Evolutionary conservation across 2,888 invertebrate species (phyloP).

Genomic region (Catocala fraxini): DNA sequence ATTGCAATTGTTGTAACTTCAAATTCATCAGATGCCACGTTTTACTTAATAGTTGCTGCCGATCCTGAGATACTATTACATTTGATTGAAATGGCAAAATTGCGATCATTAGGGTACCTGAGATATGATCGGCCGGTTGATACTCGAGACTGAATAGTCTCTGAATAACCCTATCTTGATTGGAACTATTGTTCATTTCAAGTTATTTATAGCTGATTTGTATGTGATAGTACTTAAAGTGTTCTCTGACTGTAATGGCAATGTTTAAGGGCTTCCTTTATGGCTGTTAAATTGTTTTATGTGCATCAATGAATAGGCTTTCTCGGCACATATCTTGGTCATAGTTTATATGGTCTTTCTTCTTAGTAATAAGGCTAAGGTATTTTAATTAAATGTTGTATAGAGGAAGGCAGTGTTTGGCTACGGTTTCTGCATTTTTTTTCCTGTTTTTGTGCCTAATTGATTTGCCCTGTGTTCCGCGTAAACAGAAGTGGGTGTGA

Average conservation of each 20-base stretch:
- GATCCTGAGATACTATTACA: constrained; percentile 58
- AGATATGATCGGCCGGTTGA: constrained; percentile 53
- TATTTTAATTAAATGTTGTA: too few species aligned
- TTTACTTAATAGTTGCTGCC: constrained; percentile 17
- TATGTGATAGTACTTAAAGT: constrained; percentile 38
- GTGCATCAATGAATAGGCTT: too few species aligned
- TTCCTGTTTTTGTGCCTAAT: too few species aligned
- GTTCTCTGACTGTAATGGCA: constrained; percentile 23
- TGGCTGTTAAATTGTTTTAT: constrained; percentile 41
- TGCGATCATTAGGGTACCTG: constrained; percentile 62
- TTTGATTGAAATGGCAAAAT: constrained; percentile 74
- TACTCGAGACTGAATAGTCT: constrained; percentile 37
- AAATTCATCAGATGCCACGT: constrained; percentile 26
- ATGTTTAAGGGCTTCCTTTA: constrained; percentile 35
- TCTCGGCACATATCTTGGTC: too few species aligned
- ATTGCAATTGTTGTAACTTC: neutral
- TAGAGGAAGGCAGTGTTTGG: too few species aligned
- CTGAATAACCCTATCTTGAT: constrained; percentile 60
- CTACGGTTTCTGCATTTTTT: too few species aligned
- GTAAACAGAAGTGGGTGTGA: too few species aligned
- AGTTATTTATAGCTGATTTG: constrained; percentile 53
- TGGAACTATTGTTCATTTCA: constrained; percentile 65
- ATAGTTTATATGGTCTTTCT: too few species aligned
- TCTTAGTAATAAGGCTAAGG: too few species aligned
- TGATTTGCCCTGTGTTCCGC: too few species aligned